phyloP scores from a whole-genome alignment of 1,140 invertebrate genomes.

The Leptopilina boulardi region DNA sequence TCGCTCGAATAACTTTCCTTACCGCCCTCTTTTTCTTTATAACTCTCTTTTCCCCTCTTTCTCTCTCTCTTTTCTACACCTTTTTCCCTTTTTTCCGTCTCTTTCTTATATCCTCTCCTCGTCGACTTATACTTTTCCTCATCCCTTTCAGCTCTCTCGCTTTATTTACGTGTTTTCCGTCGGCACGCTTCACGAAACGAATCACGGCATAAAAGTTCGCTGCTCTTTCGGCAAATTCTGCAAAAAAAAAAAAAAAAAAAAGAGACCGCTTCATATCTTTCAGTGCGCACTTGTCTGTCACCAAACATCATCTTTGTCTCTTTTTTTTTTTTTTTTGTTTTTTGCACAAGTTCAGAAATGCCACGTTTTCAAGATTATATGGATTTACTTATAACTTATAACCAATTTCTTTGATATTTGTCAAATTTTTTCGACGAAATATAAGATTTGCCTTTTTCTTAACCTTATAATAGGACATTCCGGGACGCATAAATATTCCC shows the following conservation, averaged over 20 bases:
- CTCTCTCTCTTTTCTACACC: constrained; percentile 18
- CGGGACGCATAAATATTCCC: no score
- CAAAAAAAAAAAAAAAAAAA: neutral
- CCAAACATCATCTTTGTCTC: neutral
- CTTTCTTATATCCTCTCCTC: constrained; percentile 44
- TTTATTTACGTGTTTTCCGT: constrained; percentile 65
- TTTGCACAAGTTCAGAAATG: neutral
- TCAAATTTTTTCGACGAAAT: neutral
- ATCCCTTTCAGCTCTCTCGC: constrained; percentile 40
- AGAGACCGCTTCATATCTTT: constrained; percentile 2
- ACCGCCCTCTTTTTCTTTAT: constrained; percentile 41
- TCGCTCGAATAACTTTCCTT: constrained; percentile 54
- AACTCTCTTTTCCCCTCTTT: constrained; percentile 43
- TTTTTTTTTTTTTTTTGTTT: no score
- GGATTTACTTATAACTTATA: constrained; percentile 33
- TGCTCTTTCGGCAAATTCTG: neutral
- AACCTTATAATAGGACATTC: no score
- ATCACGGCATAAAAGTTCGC: constrained; percentile 38
- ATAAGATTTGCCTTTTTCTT: no score
- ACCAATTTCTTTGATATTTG: constrained; percentile 17
- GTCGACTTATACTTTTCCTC: constrained; percentile 40
- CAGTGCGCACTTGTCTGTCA: neutral
- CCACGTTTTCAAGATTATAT: constrained; percentile 6
- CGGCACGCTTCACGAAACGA: constrained; percentile 51
- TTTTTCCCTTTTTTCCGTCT: constrained; percentile 40